Conservation (phyloP, 2,797 vertebrate species). For the Karalla daura region DNA sequence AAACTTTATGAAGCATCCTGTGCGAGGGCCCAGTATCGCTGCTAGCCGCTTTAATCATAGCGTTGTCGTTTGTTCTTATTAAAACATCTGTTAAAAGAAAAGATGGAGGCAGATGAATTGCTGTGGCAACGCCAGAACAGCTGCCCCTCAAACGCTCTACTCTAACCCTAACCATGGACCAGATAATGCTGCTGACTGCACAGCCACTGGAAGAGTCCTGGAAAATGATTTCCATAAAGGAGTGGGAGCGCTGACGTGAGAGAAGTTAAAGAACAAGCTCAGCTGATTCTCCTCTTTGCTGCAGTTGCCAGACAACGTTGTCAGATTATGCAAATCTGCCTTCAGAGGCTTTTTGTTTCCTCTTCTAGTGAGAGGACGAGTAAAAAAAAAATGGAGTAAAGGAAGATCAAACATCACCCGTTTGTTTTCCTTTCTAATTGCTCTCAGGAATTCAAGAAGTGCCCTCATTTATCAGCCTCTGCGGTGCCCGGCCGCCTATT, state of each 20-base stretch:
- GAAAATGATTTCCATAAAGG: no score
- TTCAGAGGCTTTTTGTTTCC: slow-evolving; percentile 2
- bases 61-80: no score
- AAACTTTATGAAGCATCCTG: no score
- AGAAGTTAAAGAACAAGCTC: neutral
- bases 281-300: neutral
- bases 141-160: no score
- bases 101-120: no score
- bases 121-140: no score
- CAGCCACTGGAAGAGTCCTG: no score
- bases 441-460: slow-evolving; percentile 1
- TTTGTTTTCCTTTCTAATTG: slow-evolving; percentile 12
- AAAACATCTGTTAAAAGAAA: no score
- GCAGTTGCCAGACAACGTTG: slow-evolving; percentile 23
- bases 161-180: no score
- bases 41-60: no score
- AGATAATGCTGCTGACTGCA: no score
- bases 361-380: neutral
- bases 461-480: neutral
- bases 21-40: no score
- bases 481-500: neutral
- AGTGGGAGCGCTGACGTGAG: neutral
- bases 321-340: slow-evolving; percentile 7
- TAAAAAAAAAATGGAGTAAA: neutral
- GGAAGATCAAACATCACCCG: neutral